Base-by-base conservation (phyloP, 2,113 vertebrate species). In the Lasiurus cinereus region DNA sequence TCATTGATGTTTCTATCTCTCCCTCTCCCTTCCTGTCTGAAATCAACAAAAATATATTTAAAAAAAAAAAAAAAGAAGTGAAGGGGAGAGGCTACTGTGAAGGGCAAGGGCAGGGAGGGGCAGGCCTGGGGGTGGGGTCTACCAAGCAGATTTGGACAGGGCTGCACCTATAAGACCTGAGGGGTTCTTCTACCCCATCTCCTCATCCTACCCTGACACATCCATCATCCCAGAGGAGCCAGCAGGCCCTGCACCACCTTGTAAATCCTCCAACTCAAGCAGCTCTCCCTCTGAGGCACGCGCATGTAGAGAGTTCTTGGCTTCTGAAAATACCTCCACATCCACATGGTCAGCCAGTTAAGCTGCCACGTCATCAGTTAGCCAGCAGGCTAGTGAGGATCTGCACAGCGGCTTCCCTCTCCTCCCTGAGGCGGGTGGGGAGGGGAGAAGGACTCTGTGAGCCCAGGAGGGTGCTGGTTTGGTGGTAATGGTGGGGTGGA, bases 281-380 rank as follows among this genome's bases (percentile, higher is more conserved):
- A 67, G 74, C 62, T 79, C 7, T 66, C 12, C 66, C 56, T 67
- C 78, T 0, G 0, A 83, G 59, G 43, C 6, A 1, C 13, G 4
- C 74, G 8, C 36, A 29, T 3, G 2, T 4, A 46, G 2, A 82
- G 27, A 50, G 19, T 6, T 4, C 66, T 74, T 79, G 27, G 87
- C 94, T 87, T 95, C 94, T 93, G 91, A 77, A 96, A 96, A 96
- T 84, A 80, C 54, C 50, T 80, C 70, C 31, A 2, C 46, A 19
- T 14, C 9, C 11, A 64, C 73, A 13, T 3, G 22, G 79, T 83
- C 69, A 39, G 80, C 50, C 86, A 27, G 13, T 64, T 73, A 82
- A 83, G 54, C 33, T 21, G 83, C 89, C 73, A 39, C n/a, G 2
- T 77, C 76, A 88, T 85, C 83, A 79, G 50, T 94, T 72, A 96